Evolutionary conservation across 2,797 vertebrate genomes (phyloP).

Genomic region (Epinephelus coioides): DNA sequence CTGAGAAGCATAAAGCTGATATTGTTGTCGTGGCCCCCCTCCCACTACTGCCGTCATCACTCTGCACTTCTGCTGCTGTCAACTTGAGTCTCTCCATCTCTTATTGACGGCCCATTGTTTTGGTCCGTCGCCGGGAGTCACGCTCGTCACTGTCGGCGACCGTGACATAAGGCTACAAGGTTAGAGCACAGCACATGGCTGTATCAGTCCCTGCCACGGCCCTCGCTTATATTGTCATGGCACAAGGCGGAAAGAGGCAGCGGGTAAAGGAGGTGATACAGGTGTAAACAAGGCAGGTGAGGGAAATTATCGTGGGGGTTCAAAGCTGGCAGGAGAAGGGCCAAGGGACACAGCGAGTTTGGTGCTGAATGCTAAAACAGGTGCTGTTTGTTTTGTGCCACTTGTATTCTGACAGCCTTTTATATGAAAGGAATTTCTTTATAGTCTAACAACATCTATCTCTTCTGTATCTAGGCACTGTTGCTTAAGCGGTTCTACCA

Average conservation of each 20-base stretch:
- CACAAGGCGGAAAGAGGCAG: neutral
- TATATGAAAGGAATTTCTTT: slow-evolving; percentile 8
- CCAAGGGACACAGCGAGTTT: neutral
- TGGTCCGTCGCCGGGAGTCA: slow-evolving; percentile 50
- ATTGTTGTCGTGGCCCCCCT: slow-evolving; percentile 45
- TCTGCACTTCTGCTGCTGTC: slow-evolving; percentile 63
- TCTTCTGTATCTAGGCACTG: neutral
- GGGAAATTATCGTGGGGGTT: slow-evolving; percentile 14
- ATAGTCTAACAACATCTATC: neutral
- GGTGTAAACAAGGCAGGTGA: slow-evolving; percentile 31
- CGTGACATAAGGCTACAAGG: slow-evolving; percentile 51
- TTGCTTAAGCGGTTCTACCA: slow-evolving; percentile 11
- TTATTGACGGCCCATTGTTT: slow-evolving; percentile 69
- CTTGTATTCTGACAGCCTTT: slow-evolving; percentile 20
- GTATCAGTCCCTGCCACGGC: slow-evolving; percentile 38
- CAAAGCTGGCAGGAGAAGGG: neutral
- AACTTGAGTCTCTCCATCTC: slow-evolving; percentile 47
- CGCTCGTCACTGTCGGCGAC: slow-evolving; percentile 38
- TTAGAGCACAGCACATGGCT: slow-evolving; percentile 25
- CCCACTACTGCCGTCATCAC: neutral
- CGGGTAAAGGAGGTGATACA: neutral
- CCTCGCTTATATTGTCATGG: slow-evolving; percentile 20
- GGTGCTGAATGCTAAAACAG: slow-evolving; percentile 10
- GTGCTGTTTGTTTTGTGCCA: slow-evolving; percentile 1
- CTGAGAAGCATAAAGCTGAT: slow-evolving; percentile 53